Base-by-base conservation (phyloP, 2,888 invertebrate genomes). In the Oscheius sp. region DNA sequence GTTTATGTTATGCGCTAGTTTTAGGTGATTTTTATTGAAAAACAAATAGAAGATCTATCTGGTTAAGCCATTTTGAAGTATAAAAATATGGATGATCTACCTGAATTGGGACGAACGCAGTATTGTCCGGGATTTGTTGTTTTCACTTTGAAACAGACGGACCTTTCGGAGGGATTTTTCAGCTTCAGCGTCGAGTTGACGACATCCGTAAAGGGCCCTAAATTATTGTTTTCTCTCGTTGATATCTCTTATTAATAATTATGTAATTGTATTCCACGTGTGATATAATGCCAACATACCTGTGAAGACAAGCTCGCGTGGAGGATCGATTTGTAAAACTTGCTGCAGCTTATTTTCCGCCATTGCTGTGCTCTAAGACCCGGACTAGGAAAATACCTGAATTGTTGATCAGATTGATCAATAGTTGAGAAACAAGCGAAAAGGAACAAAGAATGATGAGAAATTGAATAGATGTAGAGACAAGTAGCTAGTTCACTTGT, bases 91-190 rank as follows among this genome's bases (percentile, higher is more conserved):
- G 57, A 29, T 97, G 90, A 71, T 92, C 87, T n/a, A 76, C 98
- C 98, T 86, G 95, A 95, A 89, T 98, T 99, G 76, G 98, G 98
- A 87, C 97, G 92, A 80, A 99, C 98, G 89, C 98, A 98, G 89
- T 98, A 98, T 88, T 94, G 93, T 89, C 95, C 97, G 78, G 98
- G 98, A 78, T 97, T 98, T 80, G 98, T 99, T 46, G 98, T 98
- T 90, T 99, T 98, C 86, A 99, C 96, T 91, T 98, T 98, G 90
- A 96, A 98, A 87, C 95, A 91, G 83, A 98, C 92, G 88, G 91
- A 91, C 87, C 92, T 91, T 71, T 91, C 91, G 83, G 93, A 91
- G 52, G 95, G 95, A 89, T 98, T 98, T 78, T 90, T 91, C 86
- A 98, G 90, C 87, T 91, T 92, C 91, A 98, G 92, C 86, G 93